phyloP scores from a whole-genome alignment of 2,888 invertebrate species.

The Rhagium mordax region DNA sequence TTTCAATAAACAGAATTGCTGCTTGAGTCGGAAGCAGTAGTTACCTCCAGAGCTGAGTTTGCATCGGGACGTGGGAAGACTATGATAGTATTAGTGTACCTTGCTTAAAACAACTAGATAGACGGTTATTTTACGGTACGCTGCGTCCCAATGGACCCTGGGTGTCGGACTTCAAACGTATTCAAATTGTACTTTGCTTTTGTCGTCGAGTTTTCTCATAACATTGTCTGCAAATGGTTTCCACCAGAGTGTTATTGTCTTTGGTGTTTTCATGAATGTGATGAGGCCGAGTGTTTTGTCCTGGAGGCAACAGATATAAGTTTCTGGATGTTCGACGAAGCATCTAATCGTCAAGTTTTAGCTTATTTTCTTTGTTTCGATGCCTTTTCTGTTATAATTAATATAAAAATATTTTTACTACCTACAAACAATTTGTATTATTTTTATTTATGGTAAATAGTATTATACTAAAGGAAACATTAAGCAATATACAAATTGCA shows the following conservation, averaged over 20 bases:
- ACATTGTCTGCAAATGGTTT: constrained; percentile 33
- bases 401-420: too few species aligned
- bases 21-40: constrained; percentile 25
- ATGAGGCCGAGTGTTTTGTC: constrained; percentile 1
- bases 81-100: constrained; percentile 27
- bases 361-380: too few species aligned
- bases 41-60: constrained; percentile 34
- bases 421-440: too few species aligned
- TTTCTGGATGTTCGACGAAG: neutral
- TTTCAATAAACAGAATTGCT: constrained; percentile 33
- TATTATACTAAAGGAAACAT: too few species aligned
- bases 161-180: constrained; percentile 46
- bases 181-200: constrained; percentile 43
- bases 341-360: neutral
- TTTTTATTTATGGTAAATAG: too few species aligned
- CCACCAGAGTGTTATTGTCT: constrained; percentile 24
- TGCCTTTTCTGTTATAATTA: too few species aligned
- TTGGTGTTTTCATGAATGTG: constrained; percentile 16
- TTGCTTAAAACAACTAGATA: constrained; percentile 40
- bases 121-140: constrained; percentile 43
- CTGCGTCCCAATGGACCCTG: constrained; percentile 41
- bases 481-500: too few species aligned
- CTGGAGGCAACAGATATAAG: neutral
- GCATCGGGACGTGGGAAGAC: constrained; percentile 35
- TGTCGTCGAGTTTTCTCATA: constrained; percentile 29